Base-by-base conservation (phyloP, 2,113 vertebrate genomes). In the Acanthisitta chloris region DNA sequence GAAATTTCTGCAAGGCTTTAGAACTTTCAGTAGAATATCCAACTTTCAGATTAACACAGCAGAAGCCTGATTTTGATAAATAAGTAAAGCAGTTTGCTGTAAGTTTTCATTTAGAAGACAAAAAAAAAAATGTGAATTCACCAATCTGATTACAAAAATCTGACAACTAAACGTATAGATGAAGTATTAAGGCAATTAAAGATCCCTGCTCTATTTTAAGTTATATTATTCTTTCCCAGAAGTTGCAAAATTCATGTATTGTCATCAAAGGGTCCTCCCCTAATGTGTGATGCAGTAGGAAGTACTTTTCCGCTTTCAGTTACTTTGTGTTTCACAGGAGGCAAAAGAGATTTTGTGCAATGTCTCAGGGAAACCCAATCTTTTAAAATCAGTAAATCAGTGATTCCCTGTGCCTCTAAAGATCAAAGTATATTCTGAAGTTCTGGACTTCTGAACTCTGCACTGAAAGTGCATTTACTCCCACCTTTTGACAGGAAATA, bases 271-370 rank as follows among this genome's bases (percentile, higher is more conserved):
- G 13, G 16, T 78, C 31, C 4, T 89, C 21, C 61, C 45, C 14
- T 54, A 65, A 55, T 25, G 34, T 0, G 0, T 29, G 38, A 13
- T 2, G 0, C 15, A 59, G 46, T 38, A 66, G 55, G 52, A 95
- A 80, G 62, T 36, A 15, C 29, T 51, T 59, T 20, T 40, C 57
- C 54, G 8, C 29, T 11, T 90, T 88, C 16, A 12, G 10, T 88
- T 92, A 31, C 38, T 62, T 26, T 36, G 28, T 10, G 1, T 78
- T 94, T 78, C 54, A 40, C 33, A 49, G 38, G 15, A 54, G 42
- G 9, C 6, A 33, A 80, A 80, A 73, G 40, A 66, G 7, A 49
- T 66, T 86, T 83, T 81, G n/a, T 45, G 46, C 15, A 48, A 29
- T 0, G 3, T 78, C 38, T 38, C 19, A 52, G 11, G 25, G 49